phyloP scores from a whole-genome alignment of 2,888 invertebrate genomes.

The Idaea aversata region DNA sequence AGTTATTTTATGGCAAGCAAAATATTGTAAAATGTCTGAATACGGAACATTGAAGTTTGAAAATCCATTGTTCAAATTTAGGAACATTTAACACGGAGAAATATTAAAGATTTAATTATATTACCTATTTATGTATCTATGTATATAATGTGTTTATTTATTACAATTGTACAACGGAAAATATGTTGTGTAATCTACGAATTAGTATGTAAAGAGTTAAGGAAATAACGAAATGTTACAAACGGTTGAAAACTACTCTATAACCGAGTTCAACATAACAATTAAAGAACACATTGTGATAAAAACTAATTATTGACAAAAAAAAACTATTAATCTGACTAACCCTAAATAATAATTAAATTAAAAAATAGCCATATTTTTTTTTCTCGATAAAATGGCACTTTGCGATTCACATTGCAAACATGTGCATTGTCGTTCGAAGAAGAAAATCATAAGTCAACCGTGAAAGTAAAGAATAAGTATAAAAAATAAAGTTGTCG shows the following conservation, averaged over 20 bases:
- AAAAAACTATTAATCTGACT: constrained; percentile 59
- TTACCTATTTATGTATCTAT: constrained; percentile 66
- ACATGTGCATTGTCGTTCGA: constrained; percentile 34
- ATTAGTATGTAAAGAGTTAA: constrained; percentile 31
- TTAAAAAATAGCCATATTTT: constrained; percentile 69
- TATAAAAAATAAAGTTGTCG: constrained; percentile 16
- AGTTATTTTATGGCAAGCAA: constrained; percentile 74
- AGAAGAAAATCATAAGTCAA: constrained; percentile 21
- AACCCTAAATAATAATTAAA: constrained; percentile 53
- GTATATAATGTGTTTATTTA: constrained; percentile 43
- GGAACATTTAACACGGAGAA: constrained; percentile 80
- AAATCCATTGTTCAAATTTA: constrained; percentile 75
- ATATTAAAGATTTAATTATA: constrained; percentile 68
- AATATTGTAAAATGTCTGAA: constrained; percentile 46
- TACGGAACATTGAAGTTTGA: constrained; percentile 50
- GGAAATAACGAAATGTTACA: constrained; percentile 24
- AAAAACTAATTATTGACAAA: constrained; percentile 56
- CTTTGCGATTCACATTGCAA: constrained; percentile 70
- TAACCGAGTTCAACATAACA: constrained; percentile 53
- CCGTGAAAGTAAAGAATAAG: constrained; percentile 16
- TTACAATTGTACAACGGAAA: constrained; percentile 65
- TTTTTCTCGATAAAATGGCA: constrained; percentile 61
- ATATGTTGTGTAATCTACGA: constrained; percentile 44
- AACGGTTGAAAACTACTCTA: constrained; percentile 31
- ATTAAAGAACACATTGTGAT: constrained; percentile 69